A percentile compares a stretch with the other conserved stretches of the same genome.
Conservation (phyloP, 2,888 invertebrate genomes). For the Gymnocheta viridis region DNA sequence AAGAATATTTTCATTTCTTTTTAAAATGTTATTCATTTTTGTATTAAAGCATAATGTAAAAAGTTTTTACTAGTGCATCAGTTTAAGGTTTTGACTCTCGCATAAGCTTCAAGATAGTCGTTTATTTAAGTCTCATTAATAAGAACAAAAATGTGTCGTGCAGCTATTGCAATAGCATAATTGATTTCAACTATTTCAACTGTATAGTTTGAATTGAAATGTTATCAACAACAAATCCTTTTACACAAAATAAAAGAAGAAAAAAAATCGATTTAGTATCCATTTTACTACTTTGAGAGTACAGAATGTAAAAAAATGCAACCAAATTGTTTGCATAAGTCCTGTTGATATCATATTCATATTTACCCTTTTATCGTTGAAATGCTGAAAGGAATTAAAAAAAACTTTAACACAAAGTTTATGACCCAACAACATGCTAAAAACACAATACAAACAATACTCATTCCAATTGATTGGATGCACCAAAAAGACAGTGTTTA, state of each 20-base stretch:
- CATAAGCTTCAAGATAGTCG: too few relatives aligned
- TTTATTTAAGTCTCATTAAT: too few relatives aligned
- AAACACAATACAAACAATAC: constrained; percentile 43
- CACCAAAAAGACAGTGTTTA: constrained; percentile 36
- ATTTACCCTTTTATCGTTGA: constrained; percentile 34
- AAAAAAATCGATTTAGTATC: neutral
- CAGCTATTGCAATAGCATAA: neutral
- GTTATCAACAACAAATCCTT: neutral
- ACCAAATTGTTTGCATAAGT: constrained; percentile 40
- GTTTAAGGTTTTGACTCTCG: too few relatives aligned
- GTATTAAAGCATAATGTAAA: too few relatives aligned
- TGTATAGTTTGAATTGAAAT: neutral
- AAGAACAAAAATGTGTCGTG: too few relatives aligned
- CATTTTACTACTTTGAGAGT: neutral
- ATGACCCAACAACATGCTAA: constrained; percentile 56
- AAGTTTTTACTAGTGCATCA: too few relatives aligned
- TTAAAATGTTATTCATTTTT: too few relatives aligned
- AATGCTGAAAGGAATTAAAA: neutral
- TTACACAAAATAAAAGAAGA: neutral
- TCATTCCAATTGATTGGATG: constrained; percentile 54
- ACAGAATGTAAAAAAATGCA: neutral
- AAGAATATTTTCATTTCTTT: too few relatives aligned
- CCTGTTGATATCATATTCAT: constrained; percentile 55
- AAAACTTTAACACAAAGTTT: constrained; percentile 6
- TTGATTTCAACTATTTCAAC: neutral